A percentile compares a stretch with the other conserved stretches of the same genome.
Evolutionary conservation across 1,140 invertebrate species (phyloP).

Genomic region (Drosophila ananassae): DNA sequence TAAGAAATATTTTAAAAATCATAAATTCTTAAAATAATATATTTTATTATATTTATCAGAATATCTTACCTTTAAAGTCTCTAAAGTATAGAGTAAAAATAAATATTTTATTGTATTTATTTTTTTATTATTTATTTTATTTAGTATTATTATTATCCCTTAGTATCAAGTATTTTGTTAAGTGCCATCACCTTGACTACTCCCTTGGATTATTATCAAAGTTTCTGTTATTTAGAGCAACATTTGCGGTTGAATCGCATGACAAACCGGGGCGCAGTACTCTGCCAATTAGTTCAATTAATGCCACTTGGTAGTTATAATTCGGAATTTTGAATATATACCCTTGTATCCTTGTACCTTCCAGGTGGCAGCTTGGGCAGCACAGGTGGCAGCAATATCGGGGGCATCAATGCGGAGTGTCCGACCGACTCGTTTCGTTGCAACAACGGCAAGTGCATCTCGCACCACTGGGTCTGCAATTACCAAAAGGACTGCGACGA

Average conservation of each 20-base stretch:
- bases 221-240: constrained; percentile 7
- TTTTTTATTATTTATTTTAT: too few relatives aligned
- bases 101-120: too few relatives aligned
- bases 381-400: constrained; percentile 27
- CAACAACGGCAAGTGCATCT: constrained; percentile 94
- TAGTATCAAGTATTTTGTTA: background rate
- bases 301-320: constrained; percentile 5
- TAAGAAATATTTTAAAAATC: too few relatives aligned
- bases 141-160: too few relatives aligned
- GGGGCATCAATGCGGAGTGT: constrained; percentile 84
- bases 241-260: constrained; percentile 50
- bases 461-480: constrained; percentile 93
- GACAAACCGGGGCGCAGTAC: constrained; percentile 33
- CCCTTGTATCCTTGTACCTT: constrained; percentile 8
- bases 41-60: too few relatives aligned
- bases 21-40: too few relatives aligned
- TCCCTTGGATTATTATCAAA: constrained; percentile 16
- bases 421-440: constrained; percentile 91
- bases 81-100: too few relatives aligned
- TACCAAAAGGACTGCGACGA: constrained; percentile 95
- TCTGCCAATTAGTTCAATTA: constrained; percentile 29
- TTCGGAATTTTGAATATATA: constrained; percentile 1
- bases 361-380: constrained; percentile 55
- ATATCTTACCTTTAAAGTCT: too few relatives aligned
- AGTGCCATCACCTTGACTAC: background rate